Evolutionary conservation across 2,797 vertebrate genomes (phyloP), one percentile per base, ranked within the genome.

Genomic region (Phalloptychus januarius): DNA sequence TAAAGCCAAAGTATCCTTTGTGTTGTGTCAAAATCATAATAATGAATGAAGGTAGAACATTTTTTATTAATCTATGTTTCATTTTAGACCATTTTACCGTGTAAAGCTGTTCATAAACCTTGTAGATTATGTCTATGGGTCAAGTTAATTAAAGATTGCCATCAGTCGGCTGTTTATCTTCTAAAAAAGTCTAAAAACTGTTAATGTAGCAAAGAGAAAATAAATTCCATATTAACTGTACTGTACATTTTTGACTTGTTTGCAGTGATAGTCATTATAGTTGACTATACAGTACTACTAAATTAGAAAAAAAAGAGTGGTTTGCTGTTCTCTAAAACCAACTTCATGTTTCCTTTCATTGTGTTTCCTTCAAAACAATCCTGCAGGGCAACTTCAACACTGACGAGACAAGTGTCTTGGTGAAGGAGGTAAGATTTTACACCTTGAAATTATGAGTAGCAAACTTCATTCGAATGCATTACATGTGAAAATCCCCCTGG

Each of bases 351-450:
- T 42, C 18, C 65, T 42, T 18, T 16, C 52, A 4, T 44, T 16
- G 13, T 23, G 28, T 13, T 16, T 45, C 7, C 45, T 50, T 44
- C 63, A 50, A 18, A 54, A 20, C 7, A 12, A 76, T 33, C 31
- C 87, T 91, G 31, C 89, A 99, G 98, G 95, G 95, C 83, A 82
- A 94, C 82, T 99, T 99, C 90, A 98, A 93, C 84, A 86, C 95
- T 31, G 98, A 99, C 82, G 98, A 99, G 85, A 96, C 96, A 20
- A 97, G 96, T 86, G 95, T 91, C 87, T 94, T 95, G 13, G 94
- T 99, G 52, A 99, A 99, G 92, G 98, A 99, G 96, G 98, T 99
- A 93, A 63, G 81, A 23, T 40, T 74, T 45, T 1, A 15, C n/a
- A 8, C 2, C 13, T 11, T 28, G 61, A 44, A 56, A 44, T 74